Conservation (phyloP, 2,888 invertebrate species). For the Ptychoptera contaminata region DNA sequence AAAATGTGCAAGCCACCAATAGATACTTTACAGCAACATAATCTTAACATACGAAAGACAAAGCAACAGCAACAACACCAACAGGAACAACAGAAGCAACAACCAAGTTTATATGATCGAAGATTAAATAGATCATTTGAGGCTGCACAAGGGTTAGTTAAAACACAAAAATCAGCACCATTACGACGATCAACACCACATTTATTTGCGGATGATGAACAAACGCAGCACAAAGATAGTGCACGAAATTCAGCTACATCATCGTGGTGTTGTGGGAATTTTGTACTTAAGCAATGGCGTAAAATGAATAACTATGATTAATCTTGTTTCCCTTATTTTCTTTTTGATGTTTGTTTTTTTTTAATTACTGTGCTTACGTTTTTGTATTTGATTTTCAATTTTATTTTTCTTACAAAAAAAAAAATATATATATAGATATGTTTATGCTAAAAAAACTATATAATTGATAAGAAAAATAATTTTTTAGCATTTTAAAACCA, state of each 20-base stretch:
- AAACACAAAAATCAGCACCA: slow-evolving; percentile 21
- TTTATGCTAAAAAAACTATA: no score
- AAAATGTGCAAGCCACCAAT: slow-evolving; percentile 9
- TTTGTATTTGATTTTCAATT: no score
- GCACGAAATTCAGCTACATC: slow-evolving; percentile 29
- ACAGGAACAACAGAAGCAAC: neutral
- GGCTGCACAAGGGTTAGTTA: slow-evolving; percentile 17
- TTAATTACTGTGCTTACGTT: no score
- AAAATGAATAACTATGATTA: slow-evolving; percentile 59
- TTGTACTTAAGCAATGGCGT: slow-evolving; percentile 57
- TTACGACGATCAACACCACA: slow-evolving; percentile 29
- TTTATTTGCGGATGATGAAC: slow-evolving; percentile 17
- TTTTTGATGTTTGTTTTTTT: no score
- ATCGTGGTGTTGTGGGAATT: slow-evolving; percentile 62
- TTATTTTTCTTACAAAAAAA: no score
- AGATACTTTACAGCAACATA: slow-evolving; percentile 16
- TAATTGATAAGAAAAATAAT: no score
- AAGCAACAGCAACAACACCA: slow-evolving; percentile 9
- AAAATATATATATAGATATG: no score
- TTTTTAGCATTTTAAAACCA: no score
- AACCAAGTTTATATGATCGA: slow-evolving; percentile 25
- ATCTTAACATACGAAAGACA: slow-evolving; percentile 10
- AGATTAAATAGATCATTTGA: slow-evolving; percentile 30
- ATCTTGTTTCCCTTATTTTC: slow-evolving; percentile 11
- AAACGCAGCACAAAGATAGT: slow-evolving; percentile 10